Evolutionary conservation across 2,888 invertebrate genomes (phyloP), one percentile per base, ranked within the genome.

Genomic region (Baronia brevicornis): DNA sequence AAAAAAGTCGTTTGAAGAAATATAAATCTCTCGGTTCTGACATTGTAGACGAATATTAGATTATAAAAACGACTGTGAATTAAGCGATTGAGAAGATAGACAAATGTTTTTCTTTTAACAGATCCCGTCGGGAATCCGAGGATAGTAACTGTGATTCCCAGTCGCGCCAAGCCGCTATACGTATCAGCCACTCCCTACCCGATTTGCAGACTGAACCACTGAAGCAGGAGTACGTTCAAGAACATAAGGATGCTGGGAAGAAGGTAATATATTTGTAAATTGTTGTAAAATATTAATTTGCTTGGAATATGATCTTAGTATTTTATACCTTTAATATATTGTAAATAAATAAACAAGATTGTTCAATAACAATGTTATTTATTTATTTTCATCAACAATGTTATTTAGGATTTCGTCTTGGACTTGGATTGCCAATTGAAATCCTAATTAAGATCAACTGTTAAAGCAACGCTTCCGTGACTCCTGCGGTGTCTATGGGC

Each of bases 111-210:
- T 20, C 30, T 23, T 15, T 57, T 46, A 46, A 39, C 60, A 84
- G 84, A 57, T 62, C 75, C 14, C 60, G 85, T 4, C 67, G 85
- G 1, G 77, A 79, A 5, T 84, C 85, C 0, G 78, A 85, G 37
- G 85, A 84, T 33, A 87, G 84, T 41, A 79, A 80, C 47, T 85
- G 84, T 39, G 86, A 87, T 45, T 86, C 87, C 1, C 71, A 87
- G 19, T 87, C 88, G 1, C 86, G 88, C 4, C 90, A 91, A 52
- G 87, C 90, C 1, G 89, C 91, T 3, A 90, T 91, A 37, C 86
- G 90, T 32, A 92, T 92, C 66, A 91, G 91, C 50, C 91, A 91
- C 61, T 92, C 91, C 0, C 67, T 92, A 10, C 92, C 92, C 0
- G 92, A 92, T 51, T 84, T 92, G 26, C 90, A 91, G 53, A 88